phyloP scores from a whole-genome alignment of 2,888 invertebrate species.

The Antheraea assamensis region DNA sequence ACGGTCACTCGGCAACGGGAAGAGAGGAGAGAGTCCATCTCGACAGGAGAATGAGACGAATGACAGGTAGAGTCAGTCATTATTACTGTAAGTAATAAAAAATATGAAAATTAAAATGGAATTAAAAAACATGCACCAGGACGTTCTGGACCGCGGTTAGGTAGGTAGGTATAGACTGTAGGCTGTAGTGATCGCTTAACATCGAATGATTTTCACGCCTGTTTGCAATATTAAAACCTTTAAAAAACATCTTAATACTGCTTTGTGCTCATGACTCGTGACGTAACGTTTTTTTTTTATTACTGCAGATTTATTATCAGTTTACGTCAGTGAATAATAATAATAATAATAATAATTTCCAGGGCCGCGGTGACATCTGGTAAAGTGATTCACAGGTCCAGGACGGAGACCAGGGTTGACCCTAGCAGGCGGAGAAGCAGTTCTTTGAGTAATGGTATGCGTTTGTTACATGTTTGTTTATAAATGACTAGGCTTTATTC shows the following conservation, averaged over 20 bases:
- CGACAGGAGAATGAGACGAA: conserved; percentile 40
- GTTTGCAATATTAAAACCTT: no score
- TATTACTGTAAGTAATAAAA: not conserved
- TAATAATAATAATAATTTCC: conserved; percentile 10
- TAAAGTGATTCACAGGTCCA: conserved; percentile 63
- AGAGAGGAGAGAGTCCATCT: conserved; percentile 57
- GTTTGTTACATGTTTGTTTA: not conserved
- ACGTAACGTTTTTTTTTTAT: not conserved
- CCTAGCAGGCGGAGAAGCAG: conserved; percentile 63
- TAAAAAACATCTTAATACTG: not conserved
- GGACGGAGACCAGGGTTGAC: conserved; percentile 58
- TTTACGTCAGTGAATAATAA: not conserved
- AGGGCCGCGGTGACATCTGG: conserved; percentile 49
- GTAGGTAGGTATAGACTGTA: no score
- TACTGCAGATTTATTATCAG: not conserved
- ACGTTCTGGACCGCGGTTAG: no score
- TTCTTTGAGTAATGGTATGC: conserved; percentile 66
- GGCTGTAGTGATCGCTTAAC: no score
- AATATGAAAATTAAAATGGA: no score
- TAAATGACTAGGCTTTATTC: no score
- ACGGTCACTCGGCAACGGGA: conserved; percentile 57
- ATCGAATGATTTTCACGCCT: no score
- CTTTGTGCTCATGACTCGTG: not conserved
- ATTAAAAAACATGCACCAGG: no score
- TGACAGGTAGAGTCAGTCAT: conserved; percentile 36